Percentiles rank a stretch among this genome's conserved stretches.
phyloP scores from a whole-genome alignment of 1,140 invertebrate genomes.

The Achroia grisella region DNA sequence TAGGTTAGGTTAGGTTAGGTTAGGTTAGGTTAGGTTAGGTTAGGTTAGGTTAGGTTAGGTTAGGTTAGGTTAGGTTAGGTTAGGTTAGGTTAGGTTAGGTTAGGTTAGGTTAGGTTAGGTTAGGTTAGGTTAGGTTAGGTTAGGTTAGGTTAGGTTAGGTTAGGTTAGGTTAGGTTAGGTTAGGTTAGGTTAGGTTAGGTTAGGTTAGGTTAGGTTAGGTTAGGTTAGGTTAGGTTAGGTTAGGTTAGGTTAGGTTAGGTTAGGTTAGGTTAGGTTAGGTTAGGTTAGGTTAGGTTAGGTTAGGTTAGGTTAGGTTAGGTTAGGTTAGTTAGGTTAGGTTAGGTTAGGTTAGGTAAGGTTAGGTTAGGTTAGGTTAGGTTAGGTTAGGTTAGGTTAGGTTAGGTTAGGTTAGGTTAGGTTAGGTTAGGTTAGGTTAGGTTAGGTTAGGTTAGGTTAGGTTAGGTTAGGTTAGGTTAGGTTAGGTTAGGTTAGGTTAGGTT shows the following conservation, averaged over 20 bases:
- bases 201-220: constrained; percentile 6
- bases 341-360: constrained; percentile 15
- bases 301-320: too few relatives aligned
- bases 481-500: constrained; percentile 1
- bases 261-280: too few relatives aligned
- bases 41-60: constrained; percentile 38
- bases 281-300: too few relatives aligned
- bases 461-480: constrained; percentile 12
- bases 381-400: constrained; percentile 9
- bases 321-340: too few relatives aligned
- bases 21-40: constrained; percentile 34
- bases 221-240: constrained; percentile 9
- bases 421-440: constrained; percentile 14
- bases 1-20: constrained; percentile 34
- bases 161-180: constrained; percentile 18
- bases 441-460: constrained; percentile 16
- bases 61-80: constrained; percentile 40
- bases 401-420: constrained; percentile 17
- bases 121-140: too few relatives aligned
- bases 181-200: constrained; percentile 22
- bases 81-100: constrained; percentile 38
- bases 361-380: constrained; percentile 16
- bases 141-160: too few relatives aligned
- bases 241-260: too few relatives aligned
- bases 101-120: constrained; percentile 38